Evolutionary conservation across 2,797 vertebrate species (phyloP).

Genomic region (Pteropus rufus): DNA sequence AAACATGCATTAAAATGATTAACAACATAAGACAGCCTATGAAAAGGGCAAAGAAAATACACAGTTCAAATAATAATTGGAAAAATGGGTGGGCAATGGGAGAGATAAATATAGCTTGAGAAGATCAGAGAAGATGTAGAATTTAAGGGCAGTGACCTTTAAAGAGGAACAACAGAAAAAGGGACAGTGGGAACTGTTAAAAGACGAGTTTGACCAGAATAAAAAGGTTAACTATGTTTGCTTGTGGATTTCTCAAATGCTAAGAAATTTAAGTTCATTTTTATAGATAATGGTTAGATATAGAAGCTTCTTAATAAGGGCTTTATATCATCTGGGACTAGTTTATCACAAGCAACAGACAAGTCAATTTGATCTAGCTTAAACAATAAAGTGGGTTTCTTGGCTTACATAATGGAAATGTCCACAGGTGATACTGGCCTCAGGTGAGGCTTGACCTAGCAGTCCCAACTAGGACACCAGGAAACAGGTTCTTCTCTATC

Average conservation of each 20-base stretch:
- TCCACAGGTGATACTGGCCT: background rate
- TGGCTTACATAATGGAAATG: background rate
- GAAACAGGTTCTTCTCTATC: background rate
- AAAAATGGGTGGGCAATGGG: background rate
- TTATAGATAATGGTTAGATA: background rate
- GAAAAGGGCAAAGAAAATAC: background rate
- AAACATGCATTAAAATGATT: background rate
- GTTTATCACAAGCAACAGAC: conserved; percentile 1
- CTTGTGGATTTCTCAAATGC: background rate
- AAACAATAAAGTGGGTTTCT: background rate
- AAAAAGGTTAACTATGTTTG: background rate
- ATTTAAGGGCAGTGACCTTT: background rate
- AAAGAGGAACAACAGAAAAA: background rate
- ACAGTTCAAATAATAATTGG: background rate
- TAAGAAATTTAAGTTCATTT: conserved; percentile 19
- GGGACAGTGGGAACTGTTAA: background rate
- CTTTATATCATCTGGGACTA: background rate
- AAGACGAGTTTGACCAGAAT: background rate
- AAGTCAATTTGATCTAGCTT: background rate
- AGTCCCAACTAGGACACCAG: background rate
- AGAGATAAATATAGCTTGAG: background rate
- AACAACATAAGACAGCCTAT: background rate
- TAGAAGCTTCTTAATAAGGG: background rate
- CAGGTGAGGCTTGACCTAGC: background rate
- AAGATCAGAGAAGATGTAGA: background rate